Base-by-base conservation (phyloP, 2,113 vertebrate genomes). In the Planiliza haematocheilus region DNA sequence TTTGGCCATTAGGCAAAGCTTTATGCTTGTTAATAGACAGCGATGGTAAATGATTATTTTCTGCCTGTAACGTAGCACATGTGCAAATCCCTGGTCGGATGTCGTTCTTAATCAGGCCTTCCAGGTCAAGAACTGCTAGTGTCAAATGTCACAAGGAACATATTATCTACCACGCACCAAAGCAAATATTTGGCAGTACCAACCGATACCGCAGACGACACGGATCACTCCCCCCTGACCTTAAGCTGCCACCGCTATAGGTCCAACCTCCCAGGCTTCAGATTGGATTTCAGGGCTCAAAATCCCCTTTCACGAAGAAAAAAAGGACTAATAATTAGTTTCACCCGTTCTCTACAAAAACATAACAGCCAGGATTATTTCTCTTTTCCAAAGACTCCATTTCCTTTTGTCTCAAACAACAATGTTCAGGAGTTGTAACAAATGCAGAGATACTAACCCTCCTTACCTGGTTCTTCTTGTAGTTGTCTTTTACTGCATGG, bases 401-500 rank as follows among this genome's bases (percentile, higher is more conserved):
- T 57, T 49, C 11, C 13, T 46, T 55, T 42, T n/a, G 11, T 63
- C 7, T n/a, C 16, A 72, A 68, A 36, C 17, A 50, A n/a, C 52
- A 61, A 16, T 13, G n/a, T 1, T 3, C 38, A 49, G 20, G 11
- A 65, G 39, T 18, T 60, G 8, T 42, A 70, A 70, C 48, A 51
- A 51, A 45, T 38, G 18, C 73, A 77, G 14, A 24, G 24, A 34
- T 10, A 74, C 75, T 87, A 90, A 89, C 79, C 17, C 57, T 2
- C 39, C 30, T 48, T 45, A 18, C 48, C 24, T 57, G 10, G 12
- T 68, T 45, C n/a, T 41, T 30, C 16, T 55, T 46, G n/a, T 77
- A 13, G 10, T 58, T 70, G 41, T 79, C 62, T 86, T 57, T 87
- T 65, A 87, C 77, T 84, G 93, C 93, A 94, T 93, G 91, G 68